Evolutionary conservation across 1,140 invertebrate genomes (phyloP).

Genomic region (Aphaenogaster floridana): DNA sequence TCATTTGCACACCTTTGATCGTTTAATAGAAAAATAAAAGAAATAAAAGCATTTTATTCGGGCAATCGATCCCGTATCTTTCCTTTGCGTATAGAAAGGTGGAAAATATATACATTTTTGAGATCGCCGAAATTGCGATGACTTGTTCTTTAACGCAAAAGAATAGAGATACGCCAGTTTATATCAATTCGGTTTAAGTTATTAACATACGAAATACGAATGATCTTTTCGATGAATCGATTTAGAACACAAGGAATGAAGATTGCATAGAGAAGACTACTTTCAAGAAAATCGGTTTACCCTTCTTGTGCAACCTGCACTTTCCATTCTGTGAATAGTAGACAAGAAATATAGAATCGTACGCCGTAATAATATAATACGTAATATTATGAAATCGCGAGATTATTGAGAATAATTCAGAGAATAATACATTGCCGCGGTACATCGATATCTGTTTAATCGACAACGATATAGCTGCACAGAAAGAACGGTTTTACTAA

Average conservation of each 20-base stretch:
- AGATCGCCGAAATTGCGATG: neutral
- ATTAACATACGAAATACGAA: neutral
- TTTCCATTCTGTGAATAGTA: neutral
- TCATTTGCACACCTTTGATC: neutral
- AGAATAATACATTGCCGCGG: neutral
- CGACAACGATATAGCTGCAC: neutral
- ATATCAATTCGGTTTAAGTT: neutral
- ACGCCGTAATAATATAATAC: conserved; percentile 34
- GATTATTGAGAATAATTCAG: conserved; percentile 25
- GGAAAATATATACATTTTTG: neutral
- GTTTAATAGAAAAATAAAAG: neutral
- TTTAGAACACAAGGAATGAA: conserved; percentile 2
- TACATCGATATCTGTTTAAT: conserved; percentile 45
- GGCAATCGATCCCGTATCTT: neutral
- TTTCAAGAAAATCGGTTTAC: conserved; percentile 38
- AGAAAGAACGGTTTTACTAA: too few species aligned
- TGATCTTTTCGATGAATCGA: neutral
- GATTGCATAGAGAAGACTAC: neutral
- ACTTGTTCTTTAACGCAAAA: neutral
- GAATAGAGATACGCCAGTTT: conserved; percentile 8
- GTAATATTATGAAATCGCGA: conserved; percentile 35
- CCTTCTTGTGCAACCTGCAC: conserved; percentile 1
- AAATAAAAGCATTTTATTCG: neutral
- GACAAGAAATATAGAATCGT: conserved; percentile 13
- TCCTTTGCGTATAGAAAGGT: neutral